These are phyloP conservation scores for Temnopleurus reevesii DNA, from an alignment of 53 echinoderm and acorn worm genomes.

Conservation along the genomic window DNA sequence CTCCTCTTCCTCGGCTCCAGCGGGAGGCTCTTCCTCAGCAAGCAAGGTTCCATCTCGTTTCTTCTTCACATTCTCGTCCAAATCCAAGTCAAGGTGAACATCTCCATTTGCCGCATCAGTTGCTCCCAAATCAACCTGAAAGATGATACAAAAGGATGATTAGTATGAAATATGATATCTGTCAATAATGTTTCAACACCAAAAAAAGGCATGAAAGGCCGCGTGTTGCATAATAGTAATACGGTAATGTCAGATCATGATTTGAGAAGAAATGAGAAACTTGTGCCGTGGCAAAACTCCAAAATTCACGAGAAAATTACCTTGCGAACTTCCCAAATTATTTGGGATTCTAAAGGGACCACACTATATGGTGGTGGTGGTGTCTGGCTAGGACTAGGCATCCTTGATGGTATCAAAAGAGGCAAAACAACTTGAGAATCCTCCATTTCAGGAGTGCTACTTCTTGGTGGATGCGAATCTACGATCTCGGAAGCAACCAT, in stretches of 20 bases:
- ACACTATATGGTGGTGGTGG: slow-evolving; percentile 45
- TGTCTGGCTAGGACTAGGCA: slow-evolving; percentile 13
- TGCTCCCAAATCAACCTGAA: slow-evolving; percentile 40
- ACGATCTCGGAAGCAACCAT: slow-evolving; percentile 32
- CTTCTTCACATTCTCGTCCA: not conserved
- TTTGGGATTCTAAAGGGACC: not conserved
- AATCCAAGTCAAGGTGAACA: slow-evolving; percentile 40
- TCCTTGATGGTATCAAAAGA: not conserved
- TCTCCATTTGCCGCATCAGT: slow-evolving; percentile 52
- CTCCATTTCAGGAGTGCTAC: slow-evolving; percentile 49
- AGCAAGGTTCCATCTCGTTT: slow-evolving; percentile 60
- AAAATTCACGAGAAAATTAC: not conserved
- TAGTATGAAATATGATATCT: not conserved
- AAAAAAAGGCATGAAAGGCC: not conserved
- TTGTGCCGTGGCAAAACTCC: not conserved
- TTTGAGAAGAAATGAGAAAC: not conserved
- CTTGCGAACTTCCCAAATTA: slow-evolving; percentile 42
- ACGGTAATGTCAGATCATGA: not conserved
- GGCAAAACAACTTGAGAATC: slow-evolving; percentile 16
- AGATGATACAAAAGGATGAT: not conserved
- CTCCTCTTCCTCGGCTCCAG: slow-evolving; percentile 57
- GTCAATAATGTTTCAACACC: not conserved
- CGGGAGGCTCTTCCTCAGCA: slow-evolving; percentile 45
- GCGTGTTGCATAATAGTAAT: not conserved
- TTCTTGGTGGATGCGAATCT: slow-evolving; percentile 31